Evolutionary conservation across 2,113 vertebrate genomes (phyloP).

Genomic region (Oryzias woworae): DNA sequence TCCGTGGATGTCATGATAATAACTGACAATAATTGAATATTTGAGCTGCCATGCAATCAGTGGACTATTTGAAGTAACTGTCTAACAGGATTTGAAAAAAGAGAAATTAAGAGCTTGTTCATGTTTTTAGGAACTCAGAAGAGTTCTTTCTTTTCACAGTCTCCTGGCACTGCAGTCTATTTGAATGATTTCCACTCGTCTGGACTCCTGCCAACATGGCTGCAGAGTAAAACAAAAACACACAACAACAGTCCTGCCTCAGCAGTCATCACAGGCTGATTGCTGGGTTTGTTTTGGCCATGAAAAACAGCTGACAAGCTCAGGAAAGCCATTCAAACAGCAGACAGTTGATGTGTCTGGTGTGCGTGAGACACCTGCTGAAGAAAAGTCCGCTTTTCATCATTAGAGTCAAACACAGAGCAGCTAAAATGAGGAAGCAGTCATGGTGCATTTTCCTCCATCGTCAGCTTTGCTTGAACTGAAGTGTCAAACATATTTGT

Average conservation of each 20-base stretch:
- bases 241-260: background rate
- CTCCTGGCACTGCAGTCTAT: constrained; percentile 19
- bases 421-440: constrained; percentile 38
- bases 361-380: background rate
- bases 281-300: background rate
- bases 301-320: background rate
- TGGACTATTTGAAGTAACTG: too few relatives aligned
- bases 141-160: background rate
- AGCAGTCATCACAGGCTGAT: background rate
- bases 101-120: constrained; percentile 29
- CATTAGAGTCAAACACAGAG: background rate
- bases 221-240: background rate
- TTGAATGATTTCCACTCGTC: background rate
- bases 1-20: too few relatives aligned
- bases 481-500: constrained; percentile 3
- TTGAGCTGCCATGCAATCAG: too few relatives aligned
- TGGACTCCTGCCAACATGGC: background rate
- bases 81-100: too few relatives aligned
- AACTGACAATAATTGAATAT: too few relatives aligned
- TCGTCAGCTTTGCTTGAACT: constrained; percentile 14
- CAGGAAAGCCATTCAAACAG: background rate
- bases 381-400: background rate
- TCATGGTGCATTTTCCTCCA: background rate
- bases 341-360: background rate
- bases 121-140: constrained; percentile 30